These are phyloP conservation scores for Entomyzon cyanotis DNA, from an alignment of 2,113 vertebrate genomes.

Conservation along the genomic window DNA sequence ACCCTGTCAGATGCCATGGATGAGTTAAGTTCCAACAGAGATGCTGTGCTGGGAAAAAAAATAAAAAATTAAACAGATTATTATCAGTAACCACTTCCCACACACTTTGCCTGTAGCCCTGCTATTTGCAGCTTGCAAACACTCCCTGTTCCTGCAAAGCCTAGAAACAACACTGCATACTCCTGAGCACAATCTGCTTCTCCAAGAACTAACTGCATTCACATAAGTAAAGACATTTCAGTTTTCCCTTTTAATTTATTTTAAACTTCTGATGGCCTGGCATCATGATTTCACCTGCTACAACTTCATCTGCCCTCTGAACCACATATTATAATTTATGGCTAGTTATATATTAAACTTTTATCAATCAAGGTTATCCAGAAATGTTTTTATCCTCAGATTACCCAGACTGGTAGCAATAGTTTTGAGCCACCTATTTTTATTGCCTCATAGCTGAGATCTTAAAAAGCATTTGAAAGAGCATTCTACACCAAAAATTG, in stretches of 20 bases:
- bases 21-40: background rate
- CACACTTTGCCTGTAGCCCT: background rate
- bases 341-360: background rate
- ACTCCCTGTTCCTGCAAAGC: background rate
- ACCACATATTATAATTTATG: background rate
- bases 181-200: background rate
- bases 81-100: background rate
- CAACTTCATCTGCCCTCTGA: background rate
- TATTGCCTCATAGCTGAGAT: background rate
- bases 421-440: background rate
- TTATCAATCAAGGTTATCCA: background rate
- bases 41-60: background rate
- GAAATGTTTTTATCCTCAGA: background rate
- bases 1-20: background rate
- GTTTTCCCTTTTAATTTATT: background rate
- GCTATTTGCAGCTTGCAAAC: background rate
- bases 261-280: background rate
- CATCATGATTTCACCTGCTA: background rate
- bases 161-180: background rate
- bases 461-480: background rate
- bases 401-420: background rate
- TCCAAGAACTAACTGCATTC: background rate
- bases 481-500: background rate
- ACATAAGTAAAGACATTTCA: background rate
- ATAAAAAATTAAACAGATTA: background rate